Base-by-base conservation (phyloP, 2,888 invertebrate genomes). In the Drosophila hamatofila region DNA sequence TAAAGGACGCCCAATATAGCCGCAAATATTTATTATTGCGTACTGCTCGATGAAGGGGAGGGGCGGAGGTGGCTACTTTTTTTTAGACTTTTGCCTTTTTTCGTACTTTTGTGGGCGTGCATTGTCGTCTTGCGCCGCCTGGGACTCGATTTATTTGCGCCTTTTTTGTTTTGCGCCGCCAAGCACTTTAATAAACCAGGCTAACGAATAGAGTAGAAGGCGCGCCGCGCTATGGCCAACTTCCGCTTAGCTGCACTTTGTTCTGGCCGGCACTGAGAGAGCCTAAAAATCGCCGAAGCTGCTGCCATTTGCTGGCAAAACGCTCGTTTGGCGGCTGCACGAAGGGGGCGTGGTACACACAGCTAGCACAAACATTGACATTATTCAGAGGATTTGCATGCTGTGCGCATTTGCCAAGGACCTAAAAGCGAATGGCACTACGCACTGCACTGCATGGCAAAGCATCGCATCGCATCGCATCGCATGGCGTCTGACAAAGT, bases 1-100 rank as follows among this genome's bases (percentile, higher is more conserved):
- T 60, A 49, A 55, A 65, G 64, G 49, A 66, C 57, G 52, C 54
- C 66, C 80, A 83, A 88, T 81, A 83, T 78, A 58, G 68, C 73
- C 74, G 72, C 80, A 88, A 88, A 85, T 89, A 88, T 88, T 88
- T 88, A 82, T 83, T 80, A 85, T 83, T 73, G 74, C 83, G 67
- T 79, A 72, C 70, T 69, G 67, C 51, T 27, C 30, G 46, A 8
- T 27, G 35, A 49, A 30, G 18, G 21, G 21, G 2, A 2, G 27
- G 12, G n/a, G 14, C 16, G 33, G 57, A 25, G 64, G 51, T 55
- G 33, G 35, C 33, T 16, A n/a, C n/a, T 16, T 41, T 68, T 63
- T 73, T 71, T 61, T 49, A 18, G 30, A n/a, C 3, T 21, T 21
- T 4, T 11, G 30, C 30, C 30, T 57, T 41, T 64, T 54, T 58